Percentiles rank a stretch among this genome's conserved stretches.
phyloP scores from a whole-genome alignment of 2,888 invertebrate species.

The Sarcophaga subvicina region DNA sequence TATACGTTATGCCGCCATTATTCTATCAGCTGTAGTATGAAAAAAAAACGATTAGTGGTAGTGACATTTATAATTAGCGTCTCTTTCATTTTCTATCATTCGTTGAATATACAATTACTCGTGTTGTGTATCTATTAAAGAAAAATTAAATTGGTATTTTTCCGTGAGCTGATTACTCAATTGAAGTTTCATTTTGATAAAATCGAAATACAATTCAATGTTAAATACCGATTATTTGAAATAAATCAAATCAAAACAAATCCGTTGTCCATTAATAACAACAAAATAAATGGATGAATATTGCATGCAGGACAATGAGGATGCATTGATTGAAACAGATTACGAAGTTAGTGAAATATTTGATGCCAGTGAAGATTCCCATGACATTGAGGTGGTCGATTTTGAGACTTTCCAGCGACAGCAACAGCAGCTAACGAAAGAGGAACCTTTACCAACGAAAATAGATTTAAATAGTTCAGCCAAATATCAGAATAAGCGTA shows the following conservation, averaged over 20 bases:
- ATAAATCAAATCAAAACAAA: constrained; percentile 65
- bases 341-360: constrained; percentile 62
- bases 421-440: constrained; percentile 11
- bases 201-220: constrained; percentile 50
- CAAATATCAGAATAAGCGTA: constrained; percentile 56
- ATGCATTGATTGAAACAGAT: constrained; percentile 62
- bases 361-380: constrained; percentile 44
- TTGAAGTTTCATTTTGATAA: constrained; percentile 36
- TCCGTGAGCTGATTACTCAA: constrained; percentile 61
- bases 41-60: constrained; percentile 28
- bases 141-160: constrained; percentile 57
- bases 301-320: constrained; percentile 48
- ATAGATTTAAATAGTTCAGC: constrained; percentile 1
- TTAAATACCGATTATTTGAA: constrained; percentile 67
- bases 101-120: constrained; percentile 60
- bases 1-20: constrained; percentile 28
- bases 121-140: constrained; percentile 17
- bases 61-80: constrained; percentile 25
- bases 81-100: constrained; percentile 23
- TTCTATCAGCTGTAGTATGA: not conserved
- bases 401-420: constrained; percentile 38
- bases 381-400: constrained; percentile 51
- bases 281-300: constrained; percentile 66
- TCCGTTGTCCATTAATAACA: constrained; percentile 56
- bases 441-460: not conserved